Evolutionary conservation across 2,797 vertebrate genomes (phyloP).

Genomic region (Squalus acanthias): DNA sequence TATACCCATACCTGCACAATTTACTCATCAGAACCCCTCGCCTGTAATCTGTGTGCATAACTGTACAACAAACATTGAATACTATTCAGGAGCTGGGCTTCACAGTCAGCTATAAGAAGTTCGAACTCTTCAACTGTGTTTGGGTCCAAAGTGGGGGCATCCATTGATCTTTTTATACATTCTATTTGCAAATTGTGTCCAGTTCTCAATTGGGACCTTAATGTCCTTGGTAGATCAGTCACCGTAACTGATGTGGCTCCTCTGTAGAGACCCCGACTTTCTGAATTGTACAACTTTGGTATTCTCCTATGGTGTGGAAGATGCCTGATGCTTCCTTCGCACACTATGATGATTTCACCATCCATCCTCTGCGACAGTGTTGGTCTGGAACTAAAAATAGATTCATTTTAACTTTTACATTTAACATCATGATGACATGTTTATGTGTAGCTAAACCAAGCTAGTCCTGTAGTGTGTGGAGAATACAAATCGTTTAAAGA

Average conservation of each 20-base stretch:
- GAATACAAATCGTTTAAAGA: background rate
- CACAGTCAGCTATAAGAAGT: background rate
- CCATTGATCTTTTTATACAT: background rate
- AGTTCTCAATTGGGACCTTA: background rate
- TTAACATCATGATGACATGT: background rate
- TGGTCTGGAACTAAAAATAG: background rate
- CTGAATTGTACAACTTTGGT: background rate
- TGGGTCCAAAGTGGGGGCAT: background rate
- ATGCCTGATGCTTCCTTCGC: background rate
- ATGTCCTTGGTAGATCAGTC: background rate
- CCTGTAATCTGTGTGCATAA: background rate
- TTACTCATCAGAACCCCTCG: background rate
- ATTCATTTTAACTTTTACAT: background rate
- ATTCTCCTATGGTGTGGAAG: background rate
- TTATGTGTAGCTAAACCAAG: background rate
- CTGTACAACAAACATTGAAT: background rate
- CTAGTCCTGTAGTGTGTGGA: too few species aligned
- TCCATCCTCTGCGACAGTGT: background rate
- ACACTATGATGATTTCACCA: background rate
- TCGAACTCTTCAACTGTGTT: background rate
- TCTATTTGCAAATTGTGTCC: background rate
- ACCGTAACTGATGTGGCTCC: background rate
- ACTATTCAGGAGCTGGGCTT: background rate
- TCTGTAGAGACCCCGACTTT: background rate
- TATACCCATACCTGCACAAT: background rate